phyloP scores from a whole-genome alignment of 2,797 vertebrate genomes.

The Moxostoma hubbsi region DNA sequence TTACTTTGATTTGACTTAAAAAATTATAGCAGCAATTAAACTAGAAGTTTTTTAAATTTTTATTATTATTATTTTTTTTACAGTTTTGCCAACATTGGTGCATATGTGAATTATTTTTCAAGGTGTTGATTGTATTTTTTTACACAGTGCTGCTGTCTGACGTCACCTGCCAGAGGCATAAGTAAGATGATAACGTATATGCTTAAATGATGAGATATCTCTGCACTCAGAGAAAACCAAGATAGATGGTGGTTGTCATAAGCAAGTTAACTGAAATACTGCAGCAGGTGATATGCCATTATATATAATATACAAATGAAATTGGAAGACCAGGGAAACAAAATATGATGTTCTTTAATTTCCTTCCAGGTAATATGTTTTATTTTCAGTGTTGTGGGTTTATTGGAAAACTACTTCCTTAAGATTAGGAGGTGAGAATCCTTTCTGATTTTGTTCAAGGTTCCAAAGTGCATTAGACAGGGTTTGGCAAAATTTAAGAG shows the following conservation, averaged over 20 bases:
- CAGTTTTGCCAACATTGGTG: too few species aligned
- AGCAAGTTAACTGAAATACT: slow-evolving; percentile 8
- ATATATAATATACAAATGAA: slow-evolving; percentile 26
- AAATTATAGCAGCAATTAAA: too few species aligned
- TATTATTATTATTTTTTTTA: too few species aligned
- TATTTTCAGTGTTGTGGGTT: background rate
- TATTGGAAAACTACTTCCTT: background rate
- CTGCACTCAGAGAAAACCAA: background rate
- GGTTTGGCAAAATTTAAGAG: too few species aligned
- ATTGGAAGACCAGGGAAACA: slow-evolving; percentile 25
- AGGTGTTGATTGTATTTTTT: background rate
- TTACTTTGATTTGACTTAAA: too few species aligned
- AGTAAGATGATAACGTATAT: slow-evolving; percentile 3
- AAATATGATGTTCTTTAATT: slow-evolving; percentile 1
- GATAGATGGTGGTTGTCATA: slow-evolving; percentile 16
- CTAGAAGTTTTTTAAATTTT: too few species aligned
- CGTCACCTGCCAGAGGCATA: background rate
- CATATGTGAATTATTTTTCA: too few species aligned
- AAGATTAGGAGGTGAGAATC: slow-evolving; percentile 1
- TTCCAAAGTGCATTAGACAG: too few species aligned
- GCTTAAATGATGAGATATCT: background rate
- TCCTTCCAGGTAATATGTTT: background rate
- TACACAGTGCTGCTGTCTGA: background rate
- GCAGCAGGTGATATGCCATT: slow-evolving; percentile 18
- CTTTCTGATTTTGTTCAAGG: slow-evolving; percentile 5